Conservation (phyloP, 2,888 invertebrate genomes). For the Urechis unicinctus region DNA sequence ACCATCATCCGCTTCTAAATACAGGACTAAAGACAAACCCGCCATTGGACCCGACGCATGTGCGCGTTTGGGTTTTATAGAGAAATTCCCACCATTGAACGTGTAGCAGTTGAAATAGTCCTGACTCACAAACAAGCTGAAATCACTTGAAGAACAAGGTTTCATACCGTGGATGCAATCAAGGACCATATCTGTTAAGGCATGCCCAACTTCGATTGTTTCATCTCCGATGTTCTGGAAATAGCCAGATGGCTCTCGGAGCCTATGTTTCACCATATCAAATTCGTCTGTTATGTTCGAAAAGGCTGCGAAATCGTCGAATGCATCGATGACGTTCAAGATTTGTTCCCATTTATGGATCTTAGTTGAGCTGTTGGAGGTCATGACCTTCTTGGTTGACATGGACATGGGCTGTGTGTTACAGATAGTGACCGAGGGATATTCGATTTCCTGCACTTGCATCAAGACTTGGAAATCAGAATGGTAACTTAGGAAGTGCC, state of each 20-base stretch:
- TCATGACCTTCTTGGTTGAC: constrained; percentile 25
- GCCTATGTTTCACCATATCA: constrained; percentile 3
- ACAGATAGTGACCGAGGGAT: constrained; percentile 40
- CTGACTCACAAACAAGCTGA: constrained; percentile 34
- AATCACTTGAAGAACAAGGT: constrained; percentile 29
- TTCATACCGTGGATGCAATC: constrained; percentile 35
- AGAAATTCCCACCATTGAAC: constrained; percentile 32
- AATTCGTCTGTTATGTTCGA: constrained; percentile 4
- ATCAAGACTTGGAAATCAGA: constrained; percentile 5
- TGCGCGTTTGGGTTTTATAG: constrained; percentile 18
- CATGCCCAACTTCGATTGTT: constrained; percentile 31
- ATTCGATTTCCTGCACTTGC: constrained; percentile 30
- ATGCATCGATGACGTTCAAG: neutral
- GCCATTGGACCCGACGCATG: constrained; percentile 42
- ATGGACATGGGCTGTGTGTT: constrained; percentile 39
- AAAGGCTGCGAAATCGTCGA: neutral
- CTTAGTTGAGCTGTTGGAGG: constrained; percentile 1
- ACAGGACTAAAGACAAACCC: constrained; percentile 39
- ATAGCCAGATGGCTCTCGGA: constrained; percentile 23
- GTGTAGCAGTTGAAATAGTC: constrained; percentile 44
- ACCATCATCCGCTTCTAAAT: constrained; percentile 39
- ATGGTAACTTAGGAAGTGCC: constrained; percentile 2
- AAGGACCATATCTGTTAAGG: constrained; percentile 32
- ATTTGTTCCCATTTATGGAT: constrained; percentile 4
- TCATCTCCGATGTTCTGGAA: constrained; percentile 38